phyloP scores from a whole-genome alignment of 2,113 vertebrate genomes.

The Pseudonaja textilis region DNA sequence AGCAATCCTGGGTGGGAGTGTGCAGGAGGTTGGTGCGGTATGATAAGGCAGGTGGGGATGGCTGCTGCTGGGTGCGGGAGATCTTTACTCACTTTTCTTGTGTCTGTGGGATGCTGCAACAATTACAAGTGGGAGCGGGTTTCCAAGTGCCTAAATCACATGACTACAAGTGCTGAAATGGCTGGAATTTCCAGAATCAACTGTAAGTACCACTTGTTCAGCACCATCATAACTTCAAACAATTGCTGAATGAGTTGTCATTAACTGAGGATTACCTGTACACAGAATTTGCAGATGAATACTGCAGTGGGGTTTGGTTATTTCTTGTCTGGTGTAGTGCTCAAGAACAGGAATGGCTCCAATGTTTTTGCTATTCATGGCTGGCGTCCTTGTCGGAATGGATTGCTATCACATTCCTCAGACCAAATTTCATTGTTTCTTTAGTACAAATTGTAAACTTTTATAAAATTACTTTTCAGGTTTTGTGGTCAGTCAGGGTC shows the following conservation, averaged over 20 bases:
- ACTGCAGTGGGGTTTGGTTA: neutral
- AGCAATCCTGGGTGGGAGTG: neutral
- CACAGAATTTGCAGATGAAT: neutral
- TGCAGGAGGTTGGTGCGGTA: neutral
- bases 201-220: neutral
- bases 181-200: neutral
- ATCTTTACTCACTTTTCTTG: too few species aligned
- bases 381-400: neutral
- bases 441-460: neutral
- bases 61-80: too few species aligned
- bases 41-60: neutral
- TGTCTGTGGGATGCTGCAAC: neutral
- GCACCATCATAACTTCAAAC: neutral
- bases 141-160: neutral
- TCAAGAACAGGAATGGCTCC: neutral
- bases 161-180: neutral
- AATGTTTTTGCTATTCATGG: neutral
- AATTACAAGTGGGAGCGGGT: neutral
- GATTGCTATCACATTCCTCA: neutral
- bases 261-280: neutral
- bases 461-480: neutral
- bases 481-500: neutral
- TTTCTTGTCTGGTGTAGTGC: neutral
- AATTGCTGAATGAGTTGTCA: neutral
- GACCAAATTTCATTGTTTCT: neutral